Conservation (phyloP, 2,113 vertebrate species). For the Bos javanicus region DNA sequence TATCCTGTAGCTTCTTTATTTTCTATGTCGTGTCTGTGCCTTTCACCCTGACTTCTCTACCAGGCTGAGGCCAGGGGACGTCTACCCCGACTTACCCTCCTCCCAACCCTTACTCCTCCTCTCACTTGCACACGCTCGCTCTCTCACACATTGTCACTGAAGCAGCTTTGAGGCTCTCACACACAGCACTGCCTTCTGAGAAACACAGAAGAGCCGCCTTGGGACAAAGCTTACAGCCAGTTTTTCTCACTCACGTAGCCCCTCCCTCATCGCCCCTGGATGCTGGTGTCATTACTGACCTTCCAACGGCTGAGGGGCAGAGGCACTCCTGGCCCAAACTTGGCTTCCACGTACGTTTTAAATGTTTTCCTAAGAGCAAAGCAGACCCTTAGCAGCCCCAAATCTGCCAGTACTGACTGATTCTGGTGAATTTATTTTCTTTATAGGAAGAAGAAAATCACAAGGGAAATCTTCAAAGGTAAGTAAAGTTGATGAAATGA, state of each 20-base stretch:
- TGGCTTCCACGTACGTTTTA: not conserved
- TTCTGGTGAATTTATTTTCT: constrained; percentile 39
- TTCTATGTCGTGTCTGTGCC: not conserved
- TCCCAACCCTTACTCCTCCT: not conserved
- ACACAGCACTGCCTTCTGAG: not conserved
- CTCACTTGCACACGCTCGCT: rapidly evolving
- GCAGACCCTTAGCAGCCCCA: not conserved
- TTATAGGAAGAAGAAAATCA: constrained; percentile 90
- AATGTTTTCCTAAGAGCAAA: not conserved
- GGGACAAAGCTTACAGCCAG: not conserved
- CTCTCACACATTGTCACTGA: not conserved
- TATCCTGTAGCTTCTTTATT: not conserved
- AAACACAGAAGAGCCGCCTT: not conserved
- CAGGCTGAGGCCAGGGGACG: not conserved
- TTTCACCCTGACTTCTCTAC: not conserved
- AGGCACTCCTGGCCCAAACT: not conserved
- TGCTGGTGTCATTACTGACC: not conserved
- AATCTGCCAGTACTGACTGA: not conserved
- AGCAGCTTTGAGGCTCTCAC: not conserved
- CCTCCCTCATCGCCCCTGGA: not conserved
- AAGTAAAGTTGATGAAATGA: constrained; percentile 54
- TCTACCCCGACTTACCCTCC: no score
- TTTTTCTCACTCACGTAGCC: not conserved
- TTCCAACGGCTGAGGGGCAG: not conserved
- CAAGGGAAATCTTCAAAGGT: constrained; percentile 95